Conservation (phyloP, 2,888 invertebrate genomes). For the Osedax frankpressi region DNA sequence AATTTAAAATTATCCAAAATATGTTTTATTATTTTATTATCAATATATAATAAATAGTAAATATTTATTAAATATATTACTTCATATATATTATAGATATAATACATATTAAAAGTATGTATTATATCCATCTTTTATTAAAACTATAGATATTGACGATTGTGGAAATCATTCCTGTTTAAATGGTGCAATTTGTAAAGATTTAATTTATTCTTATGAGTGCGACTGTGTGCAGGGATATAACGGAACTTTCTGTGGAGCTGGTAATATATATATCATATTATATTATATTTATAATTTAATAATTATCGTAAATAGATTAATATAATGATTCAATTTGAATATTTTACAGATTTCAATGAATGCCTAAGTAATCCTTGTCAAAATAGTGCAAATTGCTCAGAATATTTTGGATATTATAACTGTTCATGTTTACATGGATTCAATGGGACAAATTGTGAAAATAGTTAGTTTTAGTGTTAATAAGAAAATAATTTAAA, state of each 20-base stretch:
- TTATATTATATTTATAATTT: too few species aligned
- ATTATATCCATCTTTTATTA: too few species aligned
- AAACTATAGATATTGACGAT: constrained; percentile 7
- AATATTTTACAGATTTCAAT: neutral
- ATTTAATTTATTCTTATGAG: neutral
- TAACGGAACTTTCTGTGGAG: neutral
- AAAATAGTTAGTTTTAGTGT: too few species aligned
- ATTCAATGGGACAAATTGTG: constrained; percentile 1
- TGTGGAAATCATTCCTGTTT: neutral
- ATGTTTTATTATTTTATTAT: too few species aligned
- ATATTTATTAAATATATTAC: too few species aligned
- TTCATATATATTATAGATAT: too few species aligned
- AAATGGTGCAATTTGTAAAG: neutral
- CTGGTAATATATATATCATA: neutral
- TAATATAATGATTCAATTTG: too few species aligned
- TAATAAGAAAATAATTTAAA: too few species aligned
- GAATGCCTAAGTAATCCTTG: constrained; percentile 1
- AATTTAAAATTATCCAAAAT: too few species aligned
- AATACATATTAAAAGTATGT: too few species aligned
- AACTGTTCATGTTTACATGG: neutral
- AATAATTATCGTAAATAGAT: too few species aligned
- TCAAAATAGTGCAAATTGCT: neutral
- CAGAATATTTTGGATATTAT: neutral
- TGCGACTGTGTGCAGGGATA: constrained; percentile 5
- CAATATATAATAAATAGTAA: too few species aligned